Percentiles rank a stretch among this genome's conserved stretches.
Conservation (phyloP, 2,113 vertebrate genomes). For the Nestor notabilis region DNA sequence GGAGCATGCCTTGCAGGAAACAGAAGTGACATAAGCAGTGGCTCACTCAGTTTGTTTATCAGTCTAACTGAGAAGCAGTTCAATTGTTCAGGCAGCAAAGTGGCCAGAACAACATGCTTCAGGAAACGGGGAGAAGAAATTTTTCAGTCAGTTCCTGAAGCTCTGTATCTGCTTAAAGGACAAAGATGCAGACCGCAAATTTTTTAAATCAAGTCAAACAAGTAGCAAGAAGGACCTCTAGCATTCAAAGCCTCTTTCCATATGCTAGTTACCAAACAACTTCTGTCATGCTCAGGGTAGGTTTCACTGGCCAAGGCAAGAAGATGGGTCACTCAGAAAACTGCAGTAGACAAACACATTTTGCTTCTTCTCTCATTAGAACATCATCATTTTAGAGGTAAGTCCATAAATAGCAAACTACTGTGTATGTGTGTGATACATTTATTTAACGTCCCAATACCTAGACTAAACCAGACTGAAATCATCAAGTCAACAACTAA, state of each 20-base stretch:
- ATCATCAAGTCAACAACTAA: background rate
- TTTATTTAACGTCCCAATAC: background rate
- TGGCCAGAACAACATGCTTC: background rate
- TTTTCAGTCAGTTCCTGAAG: background rate
- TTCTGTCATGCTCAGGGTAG: background rate
- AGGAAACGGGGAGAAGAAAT: background rate
- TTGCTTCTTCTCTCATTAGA: background rate
- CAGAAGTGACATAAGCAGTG: background rate
- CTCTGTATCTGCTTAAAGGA: background rate
- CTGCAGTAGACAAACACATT: background rate
- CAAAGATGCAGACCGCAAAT: background rate
- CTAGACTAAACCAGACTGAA: background rate
- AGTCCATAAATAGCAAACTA: background rate
- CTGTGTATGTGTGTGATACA: background rate
- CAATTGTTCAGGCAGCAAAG: background rate
- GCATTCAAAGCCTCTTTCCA: background rate
- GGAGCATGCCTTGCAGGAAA: background rate
- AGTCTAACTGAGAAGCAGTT: background rate
- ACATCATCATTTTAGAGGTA: background rate
- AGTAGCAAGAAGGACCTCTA: background rate
- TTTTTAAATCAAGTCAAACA: background rate
- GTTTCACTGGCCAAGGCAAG: background rate
- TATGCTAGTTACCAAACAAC: background rate
- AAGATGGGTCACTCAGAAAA: background rate
- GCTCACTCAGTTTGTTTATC: background rate